Conservation (phyloP, 2,888 invertebrate species). For the Lottia gigantea region DNA sequence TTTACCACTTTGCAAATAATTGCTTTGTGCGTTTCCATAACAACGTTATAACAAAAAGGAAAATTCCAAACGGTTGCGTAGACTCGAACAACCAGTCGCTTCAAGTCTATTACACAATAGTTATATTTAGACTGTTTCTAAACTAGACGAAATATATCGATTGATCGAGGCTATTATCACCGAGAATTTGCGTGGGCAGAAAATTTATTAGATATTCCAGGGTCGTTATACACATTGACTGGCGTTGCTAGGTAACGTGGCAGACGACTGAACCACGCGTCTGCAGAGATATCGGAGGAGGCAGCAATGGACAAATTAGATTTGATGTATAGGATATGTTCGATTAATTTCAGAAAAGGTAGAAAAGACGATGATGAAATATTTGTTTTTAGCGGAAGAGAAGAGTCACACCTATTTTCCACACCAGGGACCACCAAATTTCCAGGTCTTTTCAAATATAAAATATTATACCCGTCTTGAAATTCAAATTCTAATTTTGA, state of each 20-base stretch:
- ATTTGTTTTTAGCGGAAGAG: no score
- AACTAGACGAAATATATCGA: neutral
- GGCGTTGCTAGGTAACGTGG: constrained; percentile 6
- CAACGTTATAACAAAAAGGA: neutral
- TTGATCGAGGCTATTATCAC: neutral
- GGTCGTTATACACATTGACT: neutral
- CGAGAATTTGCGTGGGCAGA: constrained; percentile 5
- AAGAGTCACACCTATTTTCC: no score
- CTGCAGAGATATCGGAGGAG: neutral
- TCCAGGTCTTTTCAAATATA: no score
- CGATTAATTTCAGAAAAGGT: no score
- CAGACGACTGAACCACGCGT: constrained; percentile 7
- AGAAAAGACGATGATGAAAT: no score
- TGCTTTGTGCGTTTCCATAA: constrained; percentile 7
- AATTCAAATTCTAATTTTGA: no score
- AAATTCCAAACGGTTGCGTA: neutral
- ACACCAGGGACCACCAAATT: no score
- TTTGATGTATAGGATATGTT: no score
- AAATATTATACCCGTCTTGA: no score
- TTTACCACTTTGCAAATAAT: constrained; percentile 1
- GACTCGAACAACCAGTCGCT: neutral
- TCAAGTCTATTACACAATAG: neutral
- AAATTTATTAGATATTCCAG: neutral
- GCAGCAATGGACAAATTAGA: no score
- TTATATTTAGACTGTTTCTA: neutral